These are phyloP conservation scores for Chloebia gouldiae DNA, from an alignment of 2,113 vertebrate genomes.

Conservation along the genomic window DNA sequence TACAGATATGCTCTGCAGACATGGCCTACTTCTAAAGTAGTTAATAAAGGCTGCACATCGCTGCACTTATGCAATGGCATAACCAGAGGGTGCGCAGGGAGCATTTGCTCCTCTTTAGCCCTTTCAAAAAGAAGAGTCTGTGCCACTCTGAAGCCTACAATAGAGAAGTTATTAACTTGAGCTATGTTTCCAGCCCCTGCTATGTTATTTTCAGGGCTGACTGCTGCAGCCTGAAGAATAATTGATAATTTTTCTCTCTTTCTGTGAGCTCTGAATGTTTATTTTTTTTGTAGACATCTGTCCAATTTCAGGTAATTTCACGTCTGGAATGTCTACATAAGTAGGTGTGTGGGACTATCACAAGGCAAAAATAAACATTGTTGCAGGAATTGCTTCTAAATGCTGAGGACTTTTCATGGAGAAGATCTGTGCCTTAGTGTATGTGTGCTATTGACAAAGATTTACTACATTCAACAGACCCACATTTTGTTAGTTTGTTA, in stretches of 20 bases:
- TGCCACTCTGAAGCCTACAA: not conserved
- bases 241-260: not conserved
- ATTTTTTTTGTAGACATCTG: not conserved
- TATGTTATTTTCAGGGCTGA: conserved; percentile 4
- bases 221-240: not conserved
- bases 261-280: not conserved
- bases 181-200: not conserved
- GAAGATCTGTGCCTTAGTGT: not conserved
- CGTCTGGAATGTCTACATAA: not conserved
- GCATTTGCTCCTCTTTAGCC: not conserved
- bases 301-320: conserved; percentile 24
- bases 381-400: not conserved
- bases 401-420: not conserved
- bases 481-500: not conserved
- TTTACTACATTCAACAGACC: not conserved
- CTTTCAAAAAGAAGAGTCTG: not conserved
- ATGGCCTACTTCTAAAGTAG: not conserved
- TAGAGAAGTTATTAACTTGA: not conserved
- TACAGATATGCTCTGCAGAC: not conserved
- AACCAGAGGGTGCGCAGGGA: not conserved
- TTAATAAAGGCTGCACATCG: accelerated
- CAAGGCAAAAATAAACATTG: not conserved
- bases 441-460: not conserved
- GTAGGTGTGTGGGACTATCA: not conserved
- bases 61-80: not conserved